A percentile compares a stretch with the other conserved stretches of the same genome.
phyloP scores from a whole-genome alignment of 2,797 vertebrate genomes.

The Oreonectes daqikongensis region DNA sequence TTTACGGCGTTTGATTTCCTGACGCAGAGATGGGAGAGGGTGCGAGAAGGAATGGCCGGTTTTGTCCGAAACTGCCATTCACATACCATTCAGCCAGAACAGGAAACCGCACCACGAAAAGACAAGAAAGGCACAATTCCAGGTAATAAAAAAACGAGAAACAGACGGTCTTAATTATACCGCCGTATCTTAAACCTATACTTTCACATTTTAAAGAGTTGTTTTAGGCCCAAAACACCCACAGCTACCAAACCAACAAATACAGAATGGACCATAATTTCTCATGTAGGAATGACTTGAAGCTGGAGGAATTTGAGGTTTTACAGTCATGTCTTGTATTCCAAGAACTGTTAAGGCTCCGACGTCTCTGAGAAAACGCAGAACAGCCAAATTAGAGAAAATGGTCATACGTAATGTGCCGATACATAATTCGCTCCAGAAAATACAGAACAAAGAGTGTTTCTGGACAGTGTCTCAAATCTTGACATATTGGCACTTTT shows the following conservation, averaged over 20 bases:
- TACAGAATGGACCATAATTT: constrained; percentile 27
- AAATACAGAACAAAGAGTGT: constrained; percentile 1
- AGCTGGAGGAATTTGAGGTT: constrained; percentile 53
- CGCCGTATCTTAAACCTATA: constrained; percentile 60
- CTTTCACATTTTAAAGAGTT: constrained; percentile 57
- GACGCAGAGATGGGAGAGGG: constrained; percentile 25
- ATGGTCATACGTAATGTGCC: not conserved
- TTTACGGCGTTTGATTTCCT: constrained; percentile 42
- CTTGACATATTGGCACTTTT: constrained; percentile 71
- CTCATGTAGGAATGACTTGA: constrained; percentile 35
- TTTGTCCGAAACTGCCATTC: constrained; percentile 54
- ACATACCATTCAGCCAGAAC: constrained; percentile 51
- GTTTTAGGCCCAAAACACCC: constrained; percentile 26
- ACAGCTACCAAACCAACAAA: constrained; percentile 40
- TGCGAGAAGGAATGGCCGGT: constrained; percentile 43
- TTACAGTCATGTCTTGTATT: constrained; percentile 42
- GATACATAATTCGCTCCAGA: not conserved
- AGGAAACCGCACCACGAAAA: constrained; percentile 59
- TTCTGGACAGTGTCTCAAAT: constrained; percentile 54
- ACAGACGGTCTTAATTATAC: constrained; percentile 68
- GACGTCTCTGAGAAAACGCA: constrained; percentile 13
- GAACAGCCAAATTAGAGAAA: not conserved
- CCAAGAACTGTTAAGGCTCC: constrained; percentile 27
- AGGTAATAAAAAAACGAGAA: constrained; percentile 63
- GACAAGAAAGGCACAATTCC: constrained; percentile 51